Base-by-base conservation (phyloP, 2,113 vertebrate species). In the Alosa alosa region DNA sequence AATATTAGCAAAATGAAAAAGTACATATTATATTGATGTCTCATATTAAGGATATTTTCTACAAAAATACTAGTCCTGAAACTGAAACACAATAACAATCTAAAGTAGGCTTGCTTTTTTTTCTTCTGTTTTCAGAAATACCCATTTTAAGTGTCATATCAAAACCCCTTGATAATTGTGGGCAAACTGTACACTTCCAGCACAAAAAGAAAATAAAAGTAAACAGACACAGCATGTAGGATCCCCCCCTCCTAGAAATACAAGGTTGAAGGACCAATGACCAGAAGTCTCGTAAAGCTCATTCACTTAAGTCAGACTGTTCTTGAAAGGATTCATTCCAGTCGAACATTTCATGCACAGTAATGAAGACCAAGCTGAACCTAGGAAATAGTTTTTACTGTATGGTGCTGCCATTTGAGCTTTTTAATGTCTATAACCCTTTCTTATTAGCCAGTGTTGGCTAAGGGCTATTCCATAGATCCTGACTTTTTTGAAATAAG, bases 1-100 rank as follows among this genome's bases (percentile, higher is more conserved):
- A 47, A 87, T 85, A 46, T 87, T 85, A 86, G 85, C 85, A 88
- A 84, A 88, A 46, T 31, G 86, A 64, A 83, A 68, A 82, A 57
- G 31, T 44, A 81, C 72, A 39, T 83, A 85, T 47, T 49, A 36
- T 81, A 83, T 81, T 81, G 82, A 46, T 57, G 72, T 68, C 39
- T 83, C 45, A 84, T 25, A 60, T 39, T 78, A 78, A 41, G 72
- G 72, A 36, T 78, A 78, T 78, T 78, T 78, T 78, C 72, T 78
- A 78, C 72, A 78, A 78, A 78, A 78, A 78, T 39, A 78, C 25
- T 72, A 64, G 36, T 82, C 85, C 55, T 82, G 81, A 25, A 60
- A 49, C 8, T 0, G 7, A 60, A 83, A 86, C 60, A 75, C 81
- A 57, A 81, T 47, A 64, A 49, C 9, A 22, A 82, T 78, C 72